phyloP scores from a whole-genome alignment of 2,888 invertebrate species.

The Baronia brevicornis region DNA sequence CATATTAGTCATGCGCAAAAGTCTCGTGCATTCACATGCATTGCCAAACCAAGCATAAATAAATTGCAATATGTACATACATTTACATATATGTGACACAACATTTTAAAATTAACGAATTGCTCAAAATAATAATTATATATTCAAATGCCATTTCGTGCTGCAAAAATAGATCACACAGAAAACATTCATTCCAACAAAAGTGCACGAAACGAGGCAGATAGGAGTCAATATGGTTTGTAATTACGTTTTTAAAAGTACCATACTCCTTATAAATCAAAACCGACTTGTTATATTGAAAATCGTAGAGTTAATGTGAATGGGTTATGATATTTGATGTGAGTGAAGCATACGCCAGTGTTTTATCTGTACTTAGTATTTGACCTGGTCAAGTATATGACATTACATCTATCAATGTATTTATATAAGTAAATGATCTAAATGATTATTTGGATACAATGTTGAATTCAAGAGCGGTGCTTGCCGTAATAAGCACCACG shows the following conservation, averaged over 20 bases:
- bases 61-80: constrained; percentile 7
- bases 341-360: constrained; percentile 72
- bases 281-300: constrained; percentile 55
- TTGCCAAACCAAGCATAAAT: constrained; percentile 15
- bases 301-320: no score
- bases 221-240: constrained; percentile 21
- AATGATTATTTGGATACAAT: constrained; percentile 21
- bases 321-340: constrained; percentile 63
- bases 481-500: constrained; percentile 37
- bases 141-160: no score
- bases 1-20: constrained; percentile 12
- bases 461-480: constrained; percentile 25
- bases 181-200: no score
- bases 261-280: constrained; percentile 66
- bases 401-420: constrained; percentile 64
- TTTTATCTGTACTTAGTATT: constrained; percentile 63
- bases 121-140: constrained; percentile 2
- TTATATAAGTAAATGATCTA: constrained; percentile 38
- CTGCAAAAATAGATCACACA: no score
- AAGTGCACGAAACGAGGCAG: no score
- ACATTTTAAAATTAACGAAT: constrained; percentile 5
- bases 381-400: constrained; percentile 59
- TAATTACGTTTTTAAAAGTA: constrained; percentile 54
- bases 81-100: background rate
- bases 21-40: constrained; percentile 16